Conservation (phyloP, 2,113 vertebrate species). For the Sula dactylatra region DNA sequence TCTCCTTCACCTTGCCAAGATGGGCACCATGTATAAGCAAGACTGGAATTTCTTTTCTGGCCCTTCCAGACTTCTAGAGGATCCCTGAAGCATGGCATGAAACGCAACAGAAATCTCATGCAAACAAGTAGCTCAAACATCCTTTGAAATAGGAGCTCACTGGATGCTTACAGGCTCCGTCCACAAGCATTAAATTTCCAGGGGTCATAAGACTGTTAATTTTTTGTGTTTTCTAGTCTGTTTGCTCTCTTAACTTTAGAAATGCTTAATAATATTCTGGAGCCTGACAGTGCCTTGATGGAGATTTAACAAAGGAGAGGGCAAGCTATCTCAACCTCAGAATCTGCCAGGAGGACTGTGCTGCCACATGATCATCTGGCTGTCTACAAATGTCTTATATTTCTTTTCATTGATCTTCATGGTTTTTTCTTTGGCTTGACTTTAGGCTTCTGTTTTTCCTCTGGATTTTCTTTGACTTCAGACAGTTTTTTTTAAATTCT, state of each 20-base stretch:
- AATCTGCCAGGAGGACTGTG: neutral
- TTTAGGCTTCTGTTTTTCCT: neutral
- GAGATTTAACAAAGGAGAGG: neutral
- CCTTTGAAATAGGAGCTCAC: fast-evolving
- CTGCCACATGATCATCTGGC: neutral
- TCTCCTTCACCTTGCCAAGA: neutral
- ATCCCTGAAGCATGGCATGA: neutral
- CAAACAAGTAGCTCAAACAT: neutral
- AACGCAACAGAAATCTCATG: neutral
- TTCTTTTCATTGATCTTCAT: neutral
- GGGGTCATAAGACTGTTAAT: neutral
- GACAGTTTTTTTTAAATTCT: neutral
- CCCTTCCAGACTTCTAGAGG: neutral
- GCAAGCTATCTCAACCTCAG: neutral
- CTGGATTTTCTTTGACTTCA: neutral
- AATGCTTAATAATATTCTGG: neutral
- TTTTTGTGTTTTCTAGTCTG: neutral
- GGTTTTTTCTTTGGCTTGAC: neutral
- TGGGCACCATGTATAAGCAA: neutral
- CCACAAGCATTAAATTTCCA: neutral
- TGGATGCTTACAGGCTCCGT: neutral
- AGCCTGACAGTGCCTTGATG: neutral
- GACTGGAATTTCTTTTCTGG: neutral
- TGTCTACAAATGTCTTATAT: neutral
- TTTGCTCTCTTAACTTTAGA: neutral